A percentile compares a stretch with the other conserved stretches of the same genome.
Evolutionary conservation across 2,888 invertebrate species (phyloP).

Genomic region (Mimas tiliae): DNA sequence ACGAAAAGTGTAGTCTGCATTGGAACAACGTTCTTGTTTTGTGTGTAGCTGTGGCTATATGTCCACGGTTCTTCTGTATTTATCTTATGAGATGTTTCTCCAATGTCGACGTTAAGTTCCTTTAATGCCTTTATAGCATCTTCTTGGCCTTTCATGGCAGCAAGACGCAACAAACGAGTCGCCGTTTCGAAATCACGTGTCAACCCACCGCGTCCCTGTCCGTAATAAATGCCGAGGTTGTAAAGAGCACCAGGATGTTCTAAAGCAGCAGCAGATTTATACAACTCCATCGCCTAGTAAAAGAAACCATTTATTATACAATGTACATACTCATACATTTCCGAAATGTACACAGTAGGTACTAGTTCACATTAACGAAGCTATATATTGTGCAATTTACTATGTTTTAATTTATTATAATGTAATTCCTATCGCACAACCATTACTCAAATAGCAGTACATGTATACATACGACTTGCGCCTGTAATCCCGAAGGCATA

Average conservation of each 20-base stretch:
- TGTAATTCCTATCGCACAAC: too few relatives aligned
- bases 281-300: slow-evolving; percentile 87
- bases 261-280: slow-evolving; percentile 85
- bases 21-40: slow-evolving; percentile 56
- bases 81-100: slow-evolving; percentile 45
- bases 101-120: slow-evolving; percentile 53
- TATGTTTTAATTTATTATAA: too few relatives aligned
- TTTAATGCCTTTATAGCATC: slow-evolving; percentile 84
- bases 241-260: slow-evolving; percentile 88
- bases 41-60: slow-evolving; percentile 47
- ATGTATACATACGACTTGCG: too few relatives aligned
- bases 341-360: too few relatives aligned
- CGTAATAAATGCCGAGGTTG: slow-evolving; percentile 88
- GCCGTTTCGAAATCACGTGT: slow-evolving; percentile 78
- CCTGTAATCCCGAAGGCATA: too few relatives aligned
- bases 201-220: slow-evolving; percentile 87
- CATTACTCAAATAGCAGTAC: too few relatives aligned
- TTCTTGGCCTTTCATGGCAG: slow-evolving; percentile 85
- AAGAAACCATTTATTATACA: slow-evolving; percentile 25
- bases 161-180: slow-evolving; percentile 76
- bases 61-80: slow-evolving; percentile 52
- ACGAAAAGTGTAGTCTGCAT: slow-evolving; percentile 66
- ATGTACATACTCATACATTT: not conserved
- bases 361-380: too few relatives aligned
- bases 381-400: not conserved